Evolutionary conservation across 1,140 invertebrate species (phyloP), one percentile per base, ranked within the genome.

Genomic region (Camponotus floridanus): DNA sequence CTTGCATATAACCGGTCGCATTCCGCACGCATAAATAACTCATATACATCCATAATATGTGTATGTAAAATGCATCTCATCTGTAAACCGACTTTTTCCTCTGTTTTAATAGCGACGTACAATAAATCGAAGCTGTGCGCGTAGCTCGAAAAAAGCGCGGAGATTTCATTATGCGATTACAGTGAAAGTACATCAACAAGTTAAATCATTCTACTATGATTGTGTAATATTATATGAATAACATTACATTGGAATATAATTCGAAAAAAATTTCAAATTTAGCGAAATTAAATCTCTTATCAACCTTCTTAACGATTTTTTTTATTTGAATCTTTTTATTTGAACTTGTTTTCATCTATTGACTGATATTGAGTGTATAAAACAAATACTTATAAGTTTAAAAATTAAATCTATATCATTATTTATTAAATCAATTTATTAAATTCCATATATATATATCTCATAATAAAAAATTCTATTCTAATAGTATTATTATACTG

Each of bases 21-120:
- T 73, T 73, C n/a, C 39, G 18, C 15, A 31, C 55, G 21, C 33
- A 31, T 61, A 73, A 73, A 83, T 74, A 83, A 83, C 39, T 81
- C 55, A 59, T 48, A 83, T 33, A 18, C 68, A 48, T 26, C 36
- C 31, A 51, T 51, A 51, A 4, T 51, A 15, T 61, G 6, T 26
- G 1, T 26, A 26, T 26, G 33, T n/a, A 7, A 42, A 18, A 81
- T 39, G 64, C 45, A 36, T 39, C 48, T 51, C 65, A 68, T 57
- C 21, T 9, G 2, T 48, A 61, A 8, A 81, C 61, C 55, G 57
- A 83, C 11, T 83, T 62, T 57, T 80, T 80, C 13, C 9, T n/a
- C 13, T n/a, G 15, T 1, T 70, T 57, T 79, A 8, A 67, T 42
- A 2, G 26, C 45, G 13, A 15, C 13, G 13, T 3, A 76, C 26